phyloP scores from a whole-genome alignment of 2,797 vertebrate species.

The Garrulus glandarius region DNA sequence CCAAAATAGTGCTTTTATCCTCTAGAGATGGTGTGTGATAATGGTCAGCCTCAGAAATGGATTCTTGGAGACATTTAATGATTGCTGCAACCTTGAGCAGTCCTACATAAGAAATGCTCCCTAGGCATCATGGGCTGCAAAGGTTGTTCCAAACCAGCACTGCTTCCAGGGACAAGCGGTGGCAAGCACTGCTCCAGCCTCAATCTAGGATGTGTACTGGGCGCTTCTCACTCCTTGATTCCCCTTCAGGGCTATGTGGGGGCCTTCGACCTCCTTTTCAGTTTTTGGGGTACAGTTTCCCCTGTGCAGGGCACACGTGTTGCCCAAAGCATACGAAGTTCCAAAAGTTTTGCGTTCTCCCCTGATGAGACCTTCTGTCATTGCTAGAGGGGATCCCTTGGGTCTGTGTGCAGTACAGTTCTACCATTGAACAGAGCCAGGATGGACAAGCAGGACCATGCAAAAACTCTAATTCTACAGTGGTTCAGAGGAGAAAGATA shows the following conservation, averaged over 20 bases:
- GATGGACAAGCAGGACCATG: not conserved
- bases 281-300: not conserved
- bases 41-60: not conserved
- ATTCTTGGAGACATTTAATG: not conserved
- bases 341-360: not conserved
- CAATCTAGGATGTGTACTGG: not conserved
- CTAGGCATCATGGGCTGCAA: not conserved
- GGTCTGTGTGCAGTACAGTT: not conserved
- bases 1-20: not conserved
- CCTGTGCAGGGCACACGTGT: accelerated
- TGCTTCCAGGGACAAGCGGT: not conserved
- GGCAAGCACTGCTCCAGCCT: not conserved
- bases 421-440: accelerated
- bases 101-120: not conserved
- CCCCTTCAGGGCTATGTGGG: not conserved
- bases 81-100: not conserved
- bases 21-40: not conserved
- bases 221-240: not conserved
- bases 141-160: not conserved
- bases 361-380: not conserved
- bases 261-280: not conserved
- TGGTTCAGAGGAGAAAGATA: not conserved
- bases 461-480: not conserved
- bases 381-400: not conserved
- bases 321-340: not conserved